These are phyloP conservation scores for Notocelia uddmanniana DNA, from an alignment of 2,888 invertebrate genomes.

Conservation along the genomic window DNA sequence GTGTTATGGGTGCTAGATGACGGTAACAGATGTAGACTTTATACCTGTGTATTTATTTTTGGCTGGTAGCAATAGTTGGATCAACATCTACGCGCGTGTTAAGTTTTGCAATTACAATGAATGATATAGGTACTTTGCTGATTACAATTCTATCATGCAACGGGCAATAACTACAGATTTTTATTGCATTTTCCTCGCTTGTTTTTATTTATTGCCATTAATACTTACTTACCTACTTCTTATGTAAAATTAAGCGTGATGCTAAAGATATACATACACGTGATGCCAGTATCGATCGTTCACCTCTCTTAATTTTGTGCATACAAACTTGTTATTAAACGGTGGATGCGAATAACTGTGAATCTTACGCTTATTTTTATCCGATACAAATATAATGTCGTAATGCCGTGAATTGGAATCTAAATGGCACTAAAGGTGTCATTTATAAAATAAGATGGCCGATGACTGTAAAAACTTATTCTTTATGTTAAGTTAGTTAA, in stretches of 20 bases:
- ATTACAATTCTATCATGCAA: too few relatives aligned
- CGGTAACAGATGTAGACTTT: too few relatives aligned
- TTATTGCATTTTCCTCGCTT: too few relatives aligned
- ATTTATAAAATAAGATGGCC: background rate
- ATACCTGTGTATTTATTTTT: too few relatives aligned
- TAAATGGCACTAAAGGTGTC: background rate
- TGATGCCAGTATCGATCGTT: slow-evolving; percentile 32
- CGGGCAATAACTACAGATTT: too few relatives aligned
- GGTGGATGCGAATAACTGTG: slow-evolving; percentile 32
- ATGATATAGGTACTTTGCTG: too few relatives aligned
- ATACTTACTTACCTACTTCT: background rate
- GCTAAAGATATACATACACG: slow-evolving; percentile 27
- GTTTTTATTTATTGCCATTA: too few relatives aligned
- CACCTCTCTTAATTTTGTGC: slow-evolving; percentile 40
- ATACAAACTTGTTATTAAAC: slow-evolving; percentile 30
- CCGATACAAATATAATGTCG: slow-evolving; percentile 1
- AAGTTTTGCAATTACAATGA: too few relatives aligned
- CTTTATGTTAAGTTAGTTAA: background rate
- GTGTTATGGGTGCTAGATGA: too few relatives aligned
- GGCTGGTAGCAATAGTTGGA: too few relatives aligned
- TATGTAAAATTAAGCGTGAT: background rate
- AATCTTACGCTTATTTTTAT: slow-evolving; percentile 9
- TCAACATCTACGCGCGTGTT: too few relatives aligned
- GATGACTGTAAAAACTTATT: background rate
- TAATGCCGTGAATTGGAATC: background rate